A percentile compares a stretch with the other conserved stretches of the same genome.
Evolutionary conservation across 2,797 vertebrate species (phyloP).

Genomic region (Neoniphon sammara): DNA sequence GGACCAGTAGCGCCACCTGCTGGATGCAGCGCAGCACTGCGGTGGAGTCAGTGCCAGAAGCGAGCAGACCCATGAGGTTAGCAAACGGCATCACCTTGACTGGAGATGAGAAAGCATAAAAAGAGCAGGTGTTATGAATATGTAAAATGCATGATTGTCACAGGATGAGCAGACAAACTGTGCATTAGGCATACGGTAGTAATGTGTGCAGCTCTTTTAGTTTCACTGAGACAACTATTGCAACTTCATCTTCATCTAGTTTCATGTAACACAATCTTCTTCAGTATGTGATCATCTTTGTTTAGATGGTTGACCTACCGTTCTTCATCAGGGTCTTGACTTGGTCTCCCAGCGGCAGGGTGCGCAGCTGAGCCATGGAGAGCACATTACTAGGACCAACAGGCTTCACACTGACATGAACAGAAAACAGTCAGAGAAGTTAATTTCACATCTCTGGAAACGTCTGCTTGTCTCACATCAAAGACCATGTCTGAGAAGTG

Average conservation of each 20-base stretch:
- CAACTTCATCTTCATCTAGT: neutral
- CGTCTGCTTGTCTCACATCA: neutral
- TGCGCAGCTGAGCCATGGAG: slow-evolving; percentile 97
- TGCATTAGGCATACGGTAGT: too few species aligned
- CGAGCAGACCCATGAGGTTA: slow-evolving; percentile 95
- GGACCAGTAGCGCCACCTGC: slow-evolving; percentile 98
- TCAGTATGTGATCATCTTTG: neutral
- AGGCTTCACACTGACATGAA: slow-evolving; percentile 85
- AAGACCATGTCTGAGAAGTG: neutral
- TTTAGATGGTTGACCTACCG: slow-evolving; percentile 76
- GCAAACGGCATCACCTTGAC: slow-evolving; percentile 98
- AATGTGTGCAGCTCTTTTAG: too few species aligned
- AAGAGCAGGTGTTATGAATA: too few species aligned
- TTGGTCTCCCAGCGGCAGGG: slow-evolving; percentile 93
- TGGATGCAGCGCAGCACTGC: slow-evolving; percentile 95
- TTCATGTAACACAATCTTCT: neutral
- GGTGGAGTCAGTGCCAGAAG: slow-evolving; percentile 90
- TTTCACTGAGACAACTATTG: too few species aligned
- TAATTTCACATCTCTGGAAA: neutral
- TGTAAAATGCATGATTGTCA: neutral
- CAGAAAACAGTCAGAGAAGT: neutral
- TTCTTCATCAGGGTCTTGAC: slow-evolving; percentile 99
- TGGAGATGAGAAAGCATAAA: slow-evolving; percentile 63
- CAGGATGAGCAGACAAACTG: neutral
- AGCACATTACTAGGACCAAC: slow-evolving; percentile 95